Base-by-base conservation (phyloP, 2,797 vertebrate genomes). In the Tapirus indicus region DNA sequence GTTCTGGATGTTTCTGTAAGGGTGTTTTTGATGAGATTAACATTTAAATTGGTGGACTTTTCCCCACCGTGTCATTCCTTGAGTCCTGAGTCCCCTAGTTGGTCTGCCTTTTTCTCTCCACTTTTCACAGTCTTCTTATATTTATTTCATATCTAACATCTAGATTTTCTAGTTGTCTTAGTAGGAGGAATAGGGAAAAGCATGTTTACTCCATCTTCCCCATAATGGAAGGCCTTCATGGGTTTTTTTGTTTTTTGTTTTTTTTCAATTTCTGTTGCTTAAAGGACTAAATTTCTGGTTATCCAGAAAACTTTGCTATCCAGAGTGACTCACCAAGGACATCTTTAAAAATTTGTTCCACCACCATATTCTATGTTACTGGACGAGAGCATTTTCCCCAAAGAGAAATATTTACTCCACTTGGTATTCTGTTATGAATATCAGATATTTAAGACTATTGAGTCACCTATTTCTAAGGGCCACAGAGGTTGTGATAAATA, bases 341-440 rank as follows among this genome's bases (percentile, higher is more conserved):
- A 86, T 47, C 62, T 79, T 56, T 82, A 68, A 78, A 94, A 44
- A 88, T 14, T 72, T 82, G 44, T 79, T 79, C 54, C 7, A 35
- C 68, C 35, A n/a, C 4, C 5, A 29, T 74, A 47, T 47, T 74
- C 47, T 41, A 10, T 62, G 56, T 41, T 72, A 56, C 44, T 82
- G 47, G 58, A 44, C 11, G 29, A 27, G 38, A 86, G 16, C 6
- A 44, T 64, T 82, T 64, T 64, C 3, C 16, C 66, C 14, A 16
- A 78, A 71, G 52, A 25, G 52, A 75, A 88, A 79, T 35, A 88
- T 38, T 62, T 72, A 44, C 11, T 71, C 44, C 71, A 7, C 27
- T 52, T 29, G 58, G 75, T n/a, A 74, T 88, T 80, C 44, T 54
- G 20, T 64, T 94, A 64, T 44, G 64, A 74, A 54, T 54, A 66